Base-by-base conservation (phyloP, 1,140 invertebrate genomes). In the Cepaea nemoralis region DNA sequence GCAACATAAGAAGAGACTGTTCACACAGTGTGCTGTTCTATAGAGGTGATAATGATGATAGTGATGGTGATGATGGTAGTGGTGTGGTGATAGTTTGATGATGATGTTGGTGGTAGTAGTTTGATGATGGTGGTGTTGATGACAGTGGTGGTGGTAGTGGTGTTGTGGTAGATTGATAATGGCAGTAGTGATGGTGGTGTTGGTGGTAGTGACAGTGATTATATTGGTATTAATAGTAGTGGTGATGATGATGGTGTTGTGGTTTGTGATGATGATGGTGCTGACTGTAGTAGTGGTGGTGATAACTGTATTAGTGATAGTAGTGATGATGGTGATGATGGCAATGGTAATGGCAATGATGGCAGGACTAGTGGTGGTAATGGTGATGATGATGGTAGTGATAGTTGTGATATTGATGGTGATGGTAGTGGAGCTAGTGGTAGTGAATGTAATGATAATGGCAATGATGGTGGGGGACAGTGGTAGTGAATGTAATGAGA, bases 121-220 rank as follows among this genome's bases (percentile, higher is more conserved):
- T n/a, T n/a, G 77, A 66, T 79, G 77, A 1, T 69, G 22, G 1
- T 67, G 63, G 40, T 79, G 74, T 0, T 79, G 77, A 67, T 67
- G 63, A 35, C 37, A 39, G 27, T 42, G 66, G 40, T 67, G 8
- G 63, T 27, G 33, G 63, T 27, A 12, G n/a, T 35, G 63, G n/a
- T 67, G n/a, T n/a, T n/a, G n/a, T n/a, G n/a, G n/a, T n/a, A n/a
- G n/a, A n/a, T n/a, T n/a, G n/a, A n/a, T n/a, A n/a, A n/a, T n/a
- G n/a, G n/a, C n/a, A 35, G 12, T 12, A n/a, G 33, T 35, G 63
- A 67, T 67, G 63, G 24, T 67, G 33, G 24, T 27, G 33, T 14
- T 67, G n/a, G 12, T 27, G 12, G n/a, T 35, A 12, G n/a, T n/a
- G 63, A n/a, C 19, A 48, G 45, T 48, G 45, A 48, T 48, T 8